Percentiles rank a stretch among this genome's conserved stretches.
These are phyloP conservation scores for Sus scrofa DNA, from an alignment of 2,113 vertebrate species.

Conservation along the genomic window T2T-Sscrofa CM000828.6:45595501-45596000, in stretches of 20 bases:
- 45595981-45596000: neutral
- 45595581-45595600: neutral
- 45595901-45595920: neutral
- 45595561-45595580: fast-evolving
- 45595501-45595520: fast-evolving
- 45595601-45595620: no score
- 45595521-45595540: neutral
- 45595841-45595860: neutral
- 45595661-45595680: no score
- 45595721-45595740: neutral
- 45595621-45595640: no score
- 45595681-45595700: no score
- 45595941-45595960: neutral
- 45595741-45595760: neutral
- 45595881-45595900: neutral
- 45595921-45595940: neutral
- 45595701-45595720: no score
- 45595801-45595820: neutral
- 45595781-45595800: neutral
- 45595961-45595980: neutral
- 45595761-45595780: neutral
- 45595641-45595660: no score
- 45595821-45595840: neutral
- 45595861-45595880: no score
- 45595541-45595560: fast-evolving